These are phyloP conservation scores for Chaenocephalus aceratus DNA, from an alignment of 2,113 vertebrate species.

Conservation along the genomic window DNA sequence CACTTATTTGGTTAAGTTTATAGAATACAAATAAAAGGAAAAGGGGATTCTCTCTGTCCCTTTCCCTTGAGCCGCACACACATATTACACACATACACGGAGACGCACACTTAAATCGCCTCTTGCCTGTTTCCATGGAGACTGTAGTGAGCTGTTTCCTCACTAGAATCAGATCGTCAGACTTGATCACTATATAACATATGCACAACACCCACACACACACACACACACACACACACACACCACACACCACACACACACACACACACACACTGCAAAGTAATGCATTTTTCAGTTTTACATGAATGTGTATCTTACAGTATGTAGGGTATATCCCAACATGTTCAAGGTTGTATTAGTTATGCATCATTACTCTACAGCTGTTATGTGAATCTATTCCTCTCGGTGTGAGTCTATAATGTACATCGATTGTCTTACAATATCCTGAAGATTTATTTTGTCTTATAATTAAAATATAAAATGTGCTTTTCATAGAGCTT, in stretches of 20 bases:
- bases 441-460: neutral
- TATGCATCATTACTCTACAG: neutral
- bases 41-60: slow-evolving; percentile 2
- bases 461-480: neutral
- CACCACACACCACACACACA: neutral
- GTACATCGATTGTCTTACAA: neutral
- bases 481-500: too few relatives aligned
- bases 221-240: neutral
- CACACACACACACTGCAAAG: slow-evolving; percentile 9
- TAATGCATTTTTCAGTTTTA: neutral
- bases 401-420: neutral
- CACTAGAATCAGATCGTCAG: slow-evolving; percentile 55
- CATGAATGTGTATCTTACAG: neutral
- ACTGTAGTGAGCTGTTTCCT: slow-evolving; percentile 67
- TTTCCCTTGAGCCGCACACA: slow-evolving; percentile 9
- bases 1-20: neutral
- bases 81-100: slow-evolving; percentile 23
- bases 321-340: neutral
- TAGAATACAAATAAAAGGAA: neutral
- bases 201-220: neutral
- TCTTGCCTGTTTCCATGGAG: slow-evolving; percentile 75
- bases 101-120: slow-evolving; percentile 43
- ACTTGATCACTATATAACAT: slow-evolving; percentile 55
- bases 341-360: neutral
- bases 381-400: neutral